A percentile compares a stretch with the other conserved stretches of the same genome.
Conservation (phyloP, 1,140 invertebrate genomes). For the Euura lappo region DNA sequence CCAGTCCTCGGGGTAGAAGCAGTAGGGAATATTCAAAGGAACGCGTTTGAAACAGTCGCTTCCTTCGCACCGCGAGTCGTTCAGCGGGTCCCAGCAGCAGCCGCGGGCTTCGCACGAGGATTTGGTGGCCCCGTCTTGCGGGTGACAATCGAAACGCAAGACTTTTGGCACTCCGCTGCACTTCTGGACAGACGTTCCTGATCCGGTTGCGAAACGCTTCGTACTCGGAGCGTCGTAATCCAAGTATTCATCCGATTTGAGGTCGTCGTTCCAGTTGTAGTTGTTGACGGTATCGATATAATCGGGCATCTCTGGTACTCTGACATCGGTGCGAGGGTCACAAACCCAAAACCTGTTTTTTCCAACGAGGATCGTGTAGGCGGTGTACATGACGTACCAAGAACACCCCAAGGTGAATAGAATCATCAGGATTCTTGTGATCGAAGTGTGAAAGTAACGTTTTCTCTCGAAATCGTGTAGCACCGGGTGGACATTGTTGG, state of each 20-base stretch:
- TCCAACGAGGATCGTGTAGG: not conserved
- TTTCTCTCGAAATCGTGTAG: too few species aligned
- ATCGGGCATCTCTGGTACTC: too few species aligned
- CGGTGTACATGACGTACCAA: not conserved
- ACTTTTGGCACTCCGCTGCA: conserved; percentile 56
- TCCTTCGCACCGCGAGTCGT: conserved; percentile 12
- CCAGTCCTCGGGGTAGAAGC: conserved; percentile 75
- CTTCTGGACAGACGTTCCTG: conserved; percentile 23
- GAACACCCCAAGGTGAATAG: not conserved
- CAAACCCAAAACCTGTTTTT: not conserved
- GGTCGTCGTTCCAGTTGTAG: too few species aligned
- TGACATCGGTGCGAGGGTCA: too few species aligned
- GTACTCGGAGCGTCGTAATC: not conserved
- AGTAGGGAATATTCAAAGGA: conserved; percentile 66
- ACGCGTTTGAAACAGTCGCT: conserved; percentile 7
- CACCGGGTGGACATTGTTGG: too few species aligned
- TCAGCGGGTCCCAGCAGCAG: conserved; percentile 70
- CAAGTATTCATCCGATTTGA: not conserved
- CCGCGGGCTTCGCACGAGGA: conserved; percentile 70
- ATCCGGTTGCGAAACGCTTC: not conserved
- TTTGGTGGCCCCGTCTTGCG: conserved; percentile 68
- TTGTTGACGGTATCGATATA: too few species aligned
- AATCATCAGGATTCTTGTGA: not conserved
- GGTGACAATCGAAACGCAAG: conserved; percentile 80
- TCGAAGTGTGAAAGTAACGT: too few species aligned